Base-by-base conservation (phyloP, 2,113 vertebrate genomes). In the Rhinopomastus cyanomelas region DNA sequence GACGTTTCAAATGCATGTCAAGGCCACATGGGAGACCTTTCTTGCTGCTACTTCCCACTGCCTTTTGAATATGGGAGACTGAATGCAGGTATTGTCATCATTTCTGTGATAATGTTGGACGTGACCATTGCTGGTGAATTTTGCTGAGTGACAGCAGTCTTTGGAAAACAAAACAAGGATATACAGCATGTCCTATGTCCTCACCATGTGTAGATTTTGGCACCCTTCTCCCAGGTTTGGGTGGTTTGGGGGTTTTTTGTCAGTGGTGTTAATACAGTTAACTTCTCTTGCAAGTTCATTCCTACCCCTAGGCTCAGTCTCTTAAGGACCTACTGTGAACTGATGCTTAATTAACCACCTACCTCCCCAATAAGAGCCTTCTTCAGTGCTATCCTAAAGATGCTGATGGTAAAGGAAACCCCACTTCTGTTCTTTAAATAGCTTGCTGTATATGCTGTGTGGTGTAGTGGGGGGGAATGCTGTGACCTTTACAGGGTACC, bases 311-410 rank as follows among this genome's bases (percentile, higher is more conserved):
- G 90, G 94, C 94, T 94, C 34, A 65, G 56, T 13, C 87, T 92
- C 14, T 23, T 94, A 85, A 95, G 79, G 80, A 92, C 87, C n/a
- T 49, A 61, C 88, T 92, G 88, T 66, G 95, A 94, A 27, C 62
- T 81, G 91, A 56, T 53, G 84, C 89, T 94, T 95, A 96, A 96
- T 96, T 93, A 95, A 93, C 95, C 88, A 95, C 92, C 93, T 84
- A 87, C 90, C 76, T 94, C 69, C 74, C 76, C 76, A 62, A 0
- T 19, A 84, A 87, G 44, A n/a, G 53, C 86, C 87, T 53, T 12
- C 52, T 87, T 85, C 69, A 60, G 3, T 21, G 6, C 10, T 12
- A 21, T 85, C 69, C 81, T 95, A 83, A 84, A 89, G 84, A 65
- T n/a, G 48, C 32, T 88, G 29, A 87, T 89, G 27, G 8, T 55